Base-by-base conservation (phyloP, 2,888 invertebrate genomes). In the Drosophila fungiperda region DNA sequence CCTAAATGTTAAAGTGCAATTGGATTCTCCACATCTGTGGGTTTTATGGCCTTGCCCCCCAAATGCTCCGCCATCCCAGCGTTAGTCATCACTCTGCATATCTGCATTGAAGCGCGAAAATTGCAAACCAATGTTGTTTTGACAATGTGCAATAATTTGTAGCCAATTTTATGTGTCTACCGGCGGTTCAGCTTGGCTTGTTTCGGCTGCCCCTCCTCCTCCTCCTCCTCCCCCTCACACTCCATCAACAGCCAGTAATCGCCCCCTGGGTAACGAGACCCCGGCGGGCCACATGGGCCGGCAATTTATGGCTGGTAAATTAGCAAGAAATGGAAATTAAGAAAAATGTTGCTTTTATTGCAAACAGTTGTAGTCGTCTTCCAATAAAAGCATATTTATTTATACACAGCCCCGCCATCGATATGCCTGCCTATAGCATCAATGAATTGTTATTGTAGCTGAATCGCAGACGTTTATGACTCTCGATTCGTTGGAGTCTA, bases 41-140 rank as follows among this genome's bases (percentile, higher is more conserved):
- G n/a, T 20, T 60, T 66, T 42, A 48, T 36, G 35, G 15, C 23
- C 50, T 35, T 8, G 26, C 40, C 35, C 9, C 62, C 66, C 52
- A 33, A 49, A 29, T 60, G 11, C 60, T 48, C 17, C 50, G 11
- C 32, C 29, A 36, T 15, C 40, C 23, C 35, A 36, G 63, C 57
- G 49, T 63, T 50, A 45, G 57, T 55, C 68, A 68, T 87, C 87
- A 83, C 53, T 78, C 65, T 81, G 78, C 45, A 45, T 76, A 83
- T 85, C 90, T 87, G 83, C 84, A 86, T 87, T 87, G 90, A 90
- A 90, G 88, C 90, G 91, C 87, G 90, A 87, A 92, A 92, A 91
- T 92, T 91, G 92, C 92, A 91, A 91, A 91, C 89, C 90, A 91
- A 90, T 91, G 92, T 91, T 92, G 87, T 89, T 90, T 89, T 92